Percentiles rank a stretch among this genome's conserved stretches.
phyloP scores from a whole-genome alignment of 1,140 invertebrate genomes.

The Eufriesea mexicana region DNA sequence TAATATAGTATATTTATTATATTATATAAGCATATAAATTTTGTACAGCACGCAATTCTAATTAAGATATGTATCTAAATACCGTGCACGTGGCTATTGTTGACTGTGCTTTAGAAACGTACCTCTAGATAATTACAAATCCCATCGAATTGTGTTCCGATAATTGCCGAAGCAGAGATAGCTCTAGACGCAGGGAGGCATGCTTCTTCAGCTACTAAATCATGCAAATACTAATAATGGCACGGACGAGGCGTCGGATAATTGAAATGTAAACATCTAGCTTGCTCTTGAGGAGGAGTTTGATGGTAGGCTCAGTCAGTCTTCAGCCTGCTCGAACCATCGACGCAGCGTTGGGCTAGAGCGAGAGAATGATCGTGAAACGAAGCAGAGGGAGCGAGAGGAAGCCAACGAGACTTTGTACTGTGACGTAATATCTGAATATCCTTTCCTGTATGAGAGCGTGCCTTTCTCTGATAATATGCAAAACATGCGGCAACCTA shows the following conservation, averaged over 20 bases:
- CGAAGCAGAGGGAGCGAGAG: conserved; percentile 29
- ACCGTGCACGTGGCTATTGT: not conserved
- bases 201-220: conserved; percentile 71
- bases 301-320: conserved; percentile 50
- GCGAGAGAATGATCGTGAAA: conserved; percentile 30
- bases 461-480: not conserved
- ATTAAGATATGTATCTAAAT: too few relatives aligned
- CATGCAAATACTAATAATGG: conserved; percentile 77
- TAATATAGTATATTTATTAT: too few relatives aligned
- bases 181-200: conserved; percentile 45
- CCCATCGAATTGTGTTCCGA: conserved; percentile 5
- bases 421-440: conserved; percentile 37
- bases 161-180: conserved; percentile 53
- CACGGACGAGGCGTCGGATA: conserved; percentile 70
- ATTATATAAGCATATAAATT: too few relatives aligned
- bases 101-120: too few relatives aligned
- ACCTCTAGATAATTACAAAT: not conserved
- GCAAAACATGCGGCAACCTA: not conserved
- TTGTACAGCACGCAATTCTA: too few relatives aligned
- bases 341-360: not conserved
- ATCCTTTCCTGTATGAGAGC: conserved; percentile 14
- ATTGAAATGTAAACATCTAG: conserved; percentile 77
- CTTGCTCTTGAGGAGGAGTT: conserved; percentile 34
- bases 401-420: conserved; percentile 37
- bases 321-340: conserved; percentile 1